Conservation (phyloP, 1,140 invertebrate species). For the Leptinotarsa lineolata region DNA sequence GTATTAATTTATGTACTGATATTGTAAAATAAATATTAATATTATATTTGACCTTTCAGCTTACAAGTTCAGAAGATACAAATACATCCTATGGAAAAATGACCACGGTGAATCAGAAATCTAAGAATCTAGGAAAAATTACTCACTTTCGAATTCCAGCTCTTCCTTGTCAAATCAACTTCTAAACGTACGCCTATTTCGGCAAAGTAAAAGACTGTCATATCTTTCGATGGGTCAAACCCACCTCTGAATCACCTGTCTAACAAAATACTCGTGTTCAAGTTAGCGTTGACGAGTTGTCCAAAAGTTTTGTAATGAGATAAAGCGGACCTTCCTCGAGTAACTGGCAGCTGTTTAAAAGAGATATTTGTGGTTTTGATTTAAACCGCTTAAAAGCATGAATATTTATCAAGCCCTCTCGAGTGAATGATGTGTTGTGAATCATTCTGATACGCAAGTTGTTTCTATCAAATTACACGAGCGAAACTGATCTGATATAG, state of each 20-base stretch:
- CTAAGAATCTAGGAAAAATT: too few species aligned
- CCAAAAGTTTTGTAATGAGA: constrained; percentile 4
- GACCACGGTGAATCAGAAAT: too few species aligned
- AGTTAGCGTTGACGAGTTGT: background rate
- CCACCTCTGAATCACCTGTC: constrained; percentile 4
- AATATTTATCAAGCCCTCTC: background rate
- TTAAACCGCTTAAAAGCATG: background rate
- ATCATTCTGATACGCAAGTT: background rate
- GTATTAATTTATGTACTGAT: too few species aligned
- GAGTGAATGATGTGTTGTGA: background rate
- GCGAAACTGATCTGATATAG: constrained; percentile 3
- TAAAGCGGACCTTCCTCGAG: constrained; percentile 2
- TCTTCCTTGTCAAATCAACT: too few species aligned
- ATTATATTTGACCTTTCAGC: too few species aligned
- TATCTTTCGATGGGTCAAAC: background rate
- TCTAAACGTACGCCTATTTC: background rate
- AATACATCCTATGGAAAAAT: too few species aligned
- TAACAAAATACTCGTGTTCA: background rate
- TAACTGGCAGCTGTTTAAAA: constrained; percentile 1
- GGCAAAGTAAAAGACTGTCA: background rate
- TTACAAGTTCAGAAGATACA: too few species aligned
- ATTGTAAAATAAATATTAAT: too few species aligned
- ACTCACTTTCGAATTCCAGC: too few species aligned
- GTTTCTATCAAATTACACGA: background rate
- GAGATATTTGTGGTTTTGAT: constrained; percentile 1